Evolutionary conservation across 1,140 invertebrate species (phyloP).

Genomic region (Brachionus asplanchnoidis): DNA sequence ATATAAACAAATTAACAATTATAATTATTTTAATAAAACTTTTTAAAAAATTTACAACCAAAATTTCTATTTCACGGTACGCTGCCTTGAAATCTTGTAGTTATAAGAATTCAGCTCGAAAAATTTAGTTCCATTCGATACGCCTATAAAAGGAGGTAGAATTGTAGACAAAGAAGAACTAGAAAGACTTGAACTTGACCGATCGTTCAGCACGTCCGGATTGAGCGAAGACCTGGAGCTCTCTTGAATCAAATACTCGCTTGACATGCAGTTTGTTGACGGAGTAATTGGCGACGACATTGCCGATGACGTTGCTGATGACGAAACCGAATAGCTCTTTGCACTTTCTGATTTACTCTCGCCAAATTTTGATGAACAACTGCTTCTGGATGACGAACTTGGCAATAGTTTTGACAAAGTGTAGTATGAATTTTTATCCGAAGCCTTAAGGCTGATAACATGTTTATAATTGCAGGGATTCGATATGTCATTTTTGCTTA

Average conservation of each 20-base stretch:
- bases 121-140: background rate
- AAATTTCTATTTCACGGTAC: constrained; percentile 3
- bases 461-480: constrained; percentile 26
- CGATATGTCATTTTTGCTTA: constrained; percentile 21
- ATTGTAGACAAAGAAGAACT: constrained; percentile 1
- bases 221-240: background rate
- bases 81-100: background rate
- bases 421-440: background rate
- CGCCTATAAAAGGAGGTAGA: background rate
- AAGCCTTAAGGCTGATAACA: background rate
- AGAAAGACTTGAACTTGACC: background rate
- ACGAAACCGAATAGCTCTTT: background rate
- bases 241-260: background rate
- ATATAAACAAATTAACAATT: constrained; percentile 6
- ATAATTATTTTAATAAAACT: background rate
- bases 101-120: constrained; percentile 2
- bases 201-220: background rate
- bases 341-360: background rate
- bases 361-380: background rate
- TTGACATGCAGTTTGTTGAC: background rate
- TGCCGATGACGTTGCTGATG: background rate
- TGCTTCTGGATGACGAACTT: background rate
- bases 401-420: constrained; percentile 11
- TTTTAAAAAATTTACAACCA: background rate
- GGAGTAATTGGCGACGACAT: background rate